Percentiles rank a stretch among this genome's conserved stretches.
These are phyloP conservation scores for Habropoda laboriosa DNA, from an alignment of 1,140 invertebrate genomes.

Conservation along the genomic window DNA sequence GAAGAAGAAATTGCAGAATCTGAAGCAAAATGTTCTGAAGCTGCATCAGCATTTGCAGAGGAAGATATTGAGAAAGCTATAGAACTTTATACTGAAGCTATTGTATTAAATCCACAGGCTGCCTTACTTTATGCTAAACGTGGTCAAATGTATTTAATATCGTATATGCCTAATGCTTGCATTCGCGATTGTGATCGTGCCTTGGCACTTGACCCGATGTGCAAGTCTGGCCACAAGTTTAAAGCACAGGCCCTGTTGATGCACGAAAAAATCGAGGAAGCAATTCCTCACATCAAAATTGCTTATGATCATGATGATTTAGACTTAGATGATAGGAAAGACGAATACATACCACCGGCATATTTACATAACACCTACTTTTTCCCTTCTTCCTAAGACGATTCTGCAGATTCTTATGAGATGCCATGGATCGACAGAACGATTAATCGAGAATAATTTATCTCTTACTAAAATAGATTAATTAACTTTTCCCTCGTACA, in stretches of 20 bases:
- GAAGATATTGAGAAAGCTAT: slow-evolving; percentile 91
- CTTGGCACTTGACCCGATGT: slow-evolving; percentile 92
- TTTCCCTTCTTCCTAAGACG: too few relatives aligned
- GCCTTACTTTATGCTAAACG: slow-evolving; percentile 94
- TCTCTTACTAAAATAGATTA: too few relatives aligned
- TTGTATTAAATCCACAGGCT: slow-evolving; percentile 91
- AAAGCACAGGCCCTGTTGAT: slow-evolving; percentile 90
- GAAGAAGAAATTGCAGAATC: slow-evolving; percentile 92
- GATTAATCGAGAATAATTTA: too few relatives aligned
- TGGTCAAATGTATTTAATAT: slow-evolving; percentile 91
- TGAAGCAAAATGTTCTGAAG: slow-evolving; percentile 88
- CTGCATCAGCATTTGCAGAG: slow-evolving; percentile 87
- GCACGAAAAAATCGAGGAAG: slow-evolving; percentile 93
- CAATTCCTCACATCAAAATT: too few relatives aligned
- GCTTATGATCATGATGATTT: too few relatives aligned
- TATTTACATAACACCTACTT: too few relatives aligned
- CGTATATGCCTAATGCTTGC: slow-evolving; percentile 93
- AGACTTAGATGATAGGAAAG: too few relatives aligned
- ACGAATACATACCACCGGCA: too few relatives aligned
- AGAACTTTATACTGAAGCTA: slow-evolving; percentile 92
- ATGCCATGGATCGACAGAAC: too few relatives aligned
- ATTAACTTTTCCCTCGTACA: too few relatives aligned
- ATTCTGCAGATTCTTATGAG: too few relatives aligned
- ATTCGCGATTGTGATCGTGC: slow-evolving; percentile 94
- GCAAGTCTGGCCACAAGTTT: slow-evolving; percentile 94